Evolutionary conservation across 2,113 vertebrate species (phyloP).

Genomic region (Alosa alosa): DNA sequence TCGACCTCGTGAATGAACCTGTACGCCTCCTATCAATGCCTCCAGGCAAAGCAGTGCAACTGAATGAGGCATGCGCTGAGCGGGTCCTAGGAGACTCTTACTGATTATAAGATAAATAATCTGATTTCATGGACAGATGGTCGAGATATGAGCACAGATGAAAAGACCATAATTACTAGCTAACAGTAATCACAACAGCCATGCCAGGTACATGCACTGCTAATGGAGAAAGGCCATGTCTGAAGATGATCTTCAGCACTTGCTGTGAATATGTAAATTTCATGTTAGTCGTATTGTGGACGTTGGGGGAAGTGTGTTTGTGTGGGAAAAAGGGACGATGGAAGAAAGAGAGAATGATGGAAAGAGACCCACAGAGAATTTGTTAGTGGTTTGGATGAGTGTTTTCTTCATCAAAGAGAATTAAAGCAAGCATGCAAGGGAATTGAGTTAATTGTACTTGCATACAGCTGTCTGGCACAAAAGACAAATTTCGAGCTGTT

Average conservation of each 20-base stretch:
- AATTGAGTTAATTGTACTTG: neutral
- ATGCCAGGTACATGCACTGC: neutral
- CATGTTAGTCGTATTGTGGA: neutral
- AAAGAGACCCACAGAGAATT: neutral
- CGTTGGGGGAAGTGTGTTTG: neutral
- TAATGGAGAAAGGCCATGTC: conserved; percentile 43
- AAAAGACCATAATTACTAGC: conserved; percentile 24
- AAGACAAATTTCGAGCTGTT: too few relatives aligned
- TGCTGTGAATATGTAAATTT: neutral
- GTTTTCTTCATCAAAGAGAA: neutral
- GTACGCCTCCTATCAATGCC: neutral
- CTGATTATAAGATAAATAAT: conserved; percentile 36
- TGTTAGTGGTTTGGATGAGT: neutral
- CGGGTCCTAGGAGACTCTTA: neutral
- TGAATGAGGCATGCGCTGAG: neutral
- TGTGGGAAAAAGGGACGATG: neutral
- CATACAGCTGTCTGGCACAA: neutral
- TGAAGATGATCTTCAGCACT: conserved; percentile 11
- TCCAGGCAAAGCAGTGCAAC: neutral
- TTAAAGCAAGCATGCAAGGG: neutral
- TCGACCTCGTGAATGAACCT: neutral
- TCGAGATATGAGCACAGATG: conserved; percentile 39
- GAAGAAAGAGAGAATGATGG: neutral
- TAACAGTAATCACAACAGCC: neutral
- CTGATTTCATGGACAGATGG: conserved; percentile 50